Evolutionary conservation across 2,888 invertebrate genomes (phyloP), one percentile per base, ranked within the genome.

Genomic region (Spilosoma lubricipeda): DNA sequence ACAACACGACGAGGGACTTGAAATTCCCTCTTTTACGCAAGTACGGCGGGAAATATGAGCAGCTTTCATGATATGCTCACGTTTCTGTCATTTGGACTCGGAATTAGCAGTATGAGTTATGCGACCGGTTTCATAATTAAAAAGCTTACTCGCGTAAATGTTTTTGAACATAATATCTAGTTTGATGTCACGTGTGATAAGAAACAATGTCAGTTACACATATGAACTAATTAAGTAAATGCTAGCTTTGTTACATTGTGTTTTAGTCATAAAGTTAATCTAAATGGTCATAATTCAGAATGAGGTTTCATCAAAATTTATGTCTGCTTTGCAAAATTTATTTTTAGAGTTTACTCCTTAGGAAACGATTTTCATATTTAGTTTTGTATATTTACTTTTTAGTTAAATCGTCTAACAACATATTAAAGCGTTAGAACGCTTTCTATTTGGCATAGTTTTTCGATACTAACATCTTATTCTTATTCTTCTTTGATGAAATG

Each of bases 1-100:
- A 80, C 75, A 72, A 74, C 80, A 77, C 71, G 42, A 1, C 63
- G 20, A 65, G 80, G 80, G 78, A 78, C 78, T 77, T 65, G 68
- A 67, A 82, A 75, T 84, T 75, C 27, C 36, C 69, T 76, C 73
- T 68, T 78, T 75, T 73, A 73, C 77, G 64, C 64, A 66, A 74
- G 67, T 66, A n/a, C 2, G 3, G 42, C 69, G 68, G 68, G 69
- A 72, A 75, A 71, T 71, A 67, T 65, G 69, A 71, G 65, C 68
- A 36, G 64, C 69, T 59, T 75, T 72, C 48, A 69, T 69, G 71
- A 71, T 69, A 66, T 56, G 33, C 75, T 70, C 75, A 56, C 68
- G 65, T 74, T 71, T 66, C 65, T 69, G 59, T 30, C 45, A 52
- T 68, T 72, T 56, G 9, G 42, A 64, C 39, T 69, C 23, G 45